Conservation (phyloP, 2,888 invertebrate genomes). For the Cephus sareptanus region DNA sequence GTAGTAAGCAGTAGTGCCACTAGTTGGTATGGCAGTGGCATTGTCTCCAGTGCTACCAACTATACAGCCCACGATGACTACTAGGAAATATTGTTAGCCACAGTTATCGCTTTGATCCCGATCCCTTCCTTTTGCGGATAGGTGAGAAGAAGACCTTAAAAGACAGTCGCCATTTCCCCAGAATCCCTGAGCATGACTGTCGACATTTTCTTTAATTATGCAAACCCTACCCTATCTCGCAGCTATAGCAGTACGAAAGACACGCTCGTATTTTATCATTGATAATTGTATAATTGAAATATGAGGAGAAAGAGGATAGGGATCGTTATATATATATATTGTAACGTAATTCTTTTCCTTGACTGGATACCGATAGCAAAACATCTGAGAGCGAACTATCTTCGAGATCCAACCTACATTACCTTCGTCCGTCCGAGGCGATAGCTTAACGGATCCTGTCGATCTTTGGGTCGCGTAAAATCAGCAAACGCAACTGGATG, state of each 20-base stretch:
- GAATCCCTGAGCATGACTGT: not conserved
- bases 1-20: conserved; percentile 25
- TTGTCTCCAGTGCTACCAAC: not conserved
- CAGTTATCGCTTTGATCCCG: conserved; percentile 36
- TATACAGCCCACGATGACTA: conserved; percentile 9
- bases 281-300: not conserved
- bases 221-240: not conserved
- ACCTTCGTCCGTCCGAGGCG: no score
- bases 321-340: no score
- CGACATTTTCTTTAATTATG: conserved; percentile 33
- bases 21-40: not conserved
- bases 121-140: not conserved
- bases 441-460: no score
- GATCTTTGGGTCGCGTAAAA: no score
- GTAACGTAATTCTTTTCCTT: no score
- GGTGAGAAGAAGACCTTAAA: not conserved
- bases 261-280: not conserved
- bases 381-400: no score
- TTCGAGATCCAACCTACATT: no score
- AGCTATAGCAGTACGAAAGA: not conserved
- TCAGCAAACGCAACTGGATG: no score
- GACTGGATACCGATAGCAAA: no score
- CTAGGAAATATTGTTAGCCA: conserved; percentile 47
- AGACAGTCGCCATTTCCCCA: not conserved
- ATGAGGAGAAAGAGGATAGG: not conserved